Evolutionary conservation across 2,797 vertebrate genomes (phyloP), one percentile per base, ranked within the genome.

Genomic region (Natrix natrix): DNA sequence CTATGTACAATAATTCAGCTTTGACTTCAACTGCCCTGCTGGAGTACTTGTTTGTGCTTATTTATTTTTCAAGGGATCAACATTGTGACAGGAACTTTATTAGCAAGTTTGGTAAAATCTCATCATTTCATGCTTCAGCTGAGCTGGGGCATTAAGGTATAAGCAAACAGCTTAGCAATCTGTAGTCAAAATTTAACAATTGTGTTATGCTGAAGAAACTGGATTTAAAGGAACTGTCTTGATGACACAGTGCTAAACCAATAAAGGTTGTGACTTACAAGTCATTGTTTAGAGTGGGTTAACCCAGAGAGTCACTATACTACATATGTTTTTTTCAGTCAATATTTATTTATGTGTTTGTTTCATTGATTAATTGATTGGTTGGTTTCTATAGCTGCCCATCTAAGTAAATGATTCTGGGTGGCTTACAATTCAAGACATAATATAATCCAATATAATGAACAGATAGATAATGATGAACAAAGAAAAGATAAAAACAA

Each of bases 121-220:
- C 89, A 87, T 5, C 6, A 37, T 89, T 89, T 93, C 26, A 90
- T 24, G 55, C 60, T 92, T 93, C 87, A 91, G 52, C 12, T 1
- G 22, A 11, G 17, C 12, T 56, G 3, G 8, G 5, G 78, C 11
- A 94, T 88, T 91, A 24, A 83, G 74, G 87, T 61, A 87, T 83
- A 57, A 94, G 93, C 94, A 96, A 93, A 94, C 87, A 91, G 83
- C 17, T 95, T 92, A 90, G 69, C 88, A 94, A 94, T 93, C 13
- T 43, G 56, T 57, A 92, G 20, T 92, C 57, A 69, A 69, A 69
- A 69, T 16, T 37, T 37, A 37, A 37, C 14, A 16, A n/a, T 32
- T 32, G 66, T 69, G 66, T 32, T 32, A 32, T 17, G 6, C 14
- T 69, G 14, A 69, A 69, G 66, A 92, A 78, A 87, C 32, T n/a